Conservation (phyloP, 2,113 vertebrate species). For the Ictidomys tridecemlineatus region DNA sequence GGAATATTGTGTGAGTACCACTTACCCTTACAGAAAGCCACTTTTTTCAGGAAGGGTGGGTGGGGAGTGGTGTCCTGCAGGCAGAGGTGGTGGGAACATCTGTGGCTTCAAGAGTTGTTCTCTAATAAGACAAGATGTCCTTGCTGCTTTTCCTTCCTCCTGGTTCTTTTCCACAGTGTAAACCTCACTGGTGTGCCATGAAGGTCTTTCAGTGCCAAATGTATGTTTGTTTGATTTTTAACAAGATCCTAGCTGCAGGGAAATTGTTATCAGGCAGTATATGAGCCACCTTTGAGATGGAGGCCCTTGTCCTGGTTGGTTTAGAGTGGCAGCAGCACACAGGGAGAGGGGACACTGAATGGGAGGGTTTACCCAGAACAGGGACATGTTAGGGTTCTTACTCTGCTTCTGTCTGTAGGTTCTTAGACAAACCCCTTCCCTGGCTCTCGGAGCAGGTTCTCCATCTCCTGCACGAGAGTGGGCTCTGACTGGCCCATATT, state of each 20-base stretch:
- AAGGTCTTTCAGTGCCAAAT: not conserved
- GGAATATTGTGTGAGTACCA: not conserved
- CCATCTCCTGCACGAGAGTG: not conserved
- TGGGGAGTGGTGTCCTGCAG: no score
- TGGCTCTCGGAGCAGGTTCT: not conserved
- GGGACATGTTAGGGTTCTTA: no score
- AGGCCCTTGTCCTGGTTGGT: not conserved
- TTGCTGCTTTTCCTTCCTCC: not conserved
- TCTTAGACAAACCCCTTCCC: not conserved
- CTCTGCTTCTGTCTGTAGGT: not conserved
- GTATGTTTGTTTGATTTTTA: not conserved
- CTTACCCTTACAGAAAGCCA: not conserved
- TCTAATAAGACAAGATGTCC: not conserved
- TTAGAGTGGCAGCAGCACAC: rapidly evolving
- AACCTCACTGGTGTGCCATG: not conserved
- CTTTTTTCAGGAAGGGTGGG: no score
- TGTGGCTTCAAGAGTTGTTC: no score
- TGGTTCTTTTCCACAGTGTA: not conserved
- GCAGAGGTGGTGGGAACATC: no score
- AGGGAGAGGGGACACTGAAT: not conserved
- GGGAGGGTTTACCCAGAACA: no score
- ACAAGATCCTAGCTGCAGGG: not conserved
- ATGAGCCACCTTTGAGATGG: not conserved
- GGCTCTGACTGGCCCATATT: not conserved
- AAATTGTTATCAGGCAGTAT: not conserved